Percentiles rank a stretch among this genome's conserved stretches.
phyloP scores from a whole-genome alignment of 2,797 vertebrate genomes.

The Tragelaphus oryx region DNA sequence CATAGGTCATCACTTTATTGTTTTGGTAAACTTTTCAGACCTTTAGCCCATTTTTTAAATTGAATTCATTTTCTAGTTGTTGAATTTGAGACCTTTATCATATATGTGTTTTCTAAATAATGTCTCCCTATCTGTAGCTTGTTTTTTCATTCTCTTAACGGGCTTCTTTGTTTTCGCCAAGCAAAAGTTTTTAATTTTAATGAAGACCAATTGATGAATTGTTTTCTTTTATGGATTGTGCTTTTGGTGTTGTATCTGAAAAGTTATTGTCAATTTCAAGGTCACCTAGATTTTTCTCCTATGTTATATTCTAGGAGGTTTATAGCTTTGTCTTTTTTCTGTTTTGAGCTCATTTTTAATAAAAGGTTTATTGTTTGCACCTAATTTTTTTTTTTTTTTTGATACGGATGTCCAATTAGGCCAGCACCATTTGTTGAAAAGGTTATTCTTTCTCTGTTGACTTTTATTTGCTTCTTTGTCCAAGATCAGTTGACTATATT shows the following conservation, averaged over 20 bases:
- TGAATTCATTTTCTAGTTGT: neutral
- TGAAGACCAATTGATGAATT: neutral
- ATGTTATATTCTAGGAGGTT: neutral
- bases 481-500: neutral
- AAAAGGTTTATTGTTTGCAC: neutral
- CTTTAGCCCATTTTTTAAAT: neutral
- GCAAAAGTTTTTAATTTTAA: neutral
- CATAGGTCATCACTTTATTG: neutral
- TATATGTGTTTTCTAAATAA: neutral
- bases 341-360: neutral
- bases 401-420: neutral
- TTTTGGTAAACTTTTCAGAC: neutral
- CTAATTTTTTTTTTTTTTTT: neutral
- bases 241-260: neutral
- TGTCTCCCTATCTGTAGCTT: neutral
- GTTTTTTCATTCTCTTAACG: neutral
- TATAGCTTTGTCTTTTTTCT: constrained; percentile 5
- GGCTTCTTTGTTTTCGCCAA: neutral
- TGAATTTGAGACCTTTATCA: neutral
- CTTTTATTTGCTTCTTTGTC: neutral
- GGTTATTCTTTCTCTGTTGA: neutral
- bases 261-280: neutral
- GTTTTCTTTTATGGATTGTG: neutral
- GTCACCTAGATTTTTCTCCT: constrained; percentile 12
- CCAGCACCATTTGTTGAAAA: neutral